A percentile compares a stretch with the other conserved stretches of the same genome.
Evolutionary conservation across 2,888 invertebrate genomes (phyloP).

Genomic region (Euplexia lucipara): DNA sequence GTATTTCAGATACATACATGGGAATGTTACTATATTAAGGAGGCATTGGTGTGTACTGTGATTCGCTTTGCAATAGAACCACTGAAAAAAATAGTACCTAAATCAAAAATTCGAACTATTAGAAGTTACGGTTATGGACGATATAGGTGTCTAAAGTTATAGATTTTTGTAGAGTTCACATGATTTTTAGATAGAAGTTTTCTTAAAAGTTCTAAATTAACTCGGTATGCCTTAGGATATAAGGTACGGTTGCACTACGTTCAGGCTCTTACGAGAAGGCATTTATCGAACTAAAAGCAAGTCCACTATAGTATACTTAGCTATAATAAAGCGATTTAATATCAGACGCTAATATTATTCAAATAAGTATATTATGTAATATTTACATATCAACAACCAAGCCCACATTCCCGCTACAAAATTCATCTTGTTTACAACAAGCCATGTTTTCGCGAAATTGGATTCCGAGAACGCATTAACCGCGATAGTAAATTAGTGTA

Average conservation of each 20-base stretch:
- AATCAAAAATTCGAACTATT: neutral
- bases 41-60: neutral
- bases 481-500: slow-evolving; percentile 74
- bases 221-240: neutral
- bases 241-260: neutral
- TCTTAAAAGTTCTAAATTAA: neutral
- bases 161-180: neutral
- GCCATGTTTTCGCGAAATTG: slow-evolving; percentile 62
- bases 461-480: slow-evolving; percentile 73
- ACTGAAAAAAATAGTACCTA: neutral
- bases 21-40: neutral
- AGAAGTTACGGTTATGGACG: neutral
- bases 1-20: neutral
- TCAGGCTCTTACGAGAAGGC: neutral
- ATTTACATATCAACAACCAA: slow-evolving; percentile 19
- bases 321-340: too few relatives aligned
- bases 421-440: slow-evolving; percentile 39
- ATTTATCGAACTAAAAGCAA: neutral
- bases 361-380: slow-evolving; percentile 9
- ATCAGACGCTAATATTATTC: slow-evolving; percentile 1
- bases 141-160: neutral
- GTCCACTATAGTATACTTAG: neutral
- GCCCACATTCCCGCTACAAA: neutral
- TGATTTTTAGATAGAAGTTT: neutral
- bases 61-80: neutral